Evolutionary conservation across 2,797 vertebrate genomes (phyloP).

Genomic region (Setipinna tenuifilis): DNA sequence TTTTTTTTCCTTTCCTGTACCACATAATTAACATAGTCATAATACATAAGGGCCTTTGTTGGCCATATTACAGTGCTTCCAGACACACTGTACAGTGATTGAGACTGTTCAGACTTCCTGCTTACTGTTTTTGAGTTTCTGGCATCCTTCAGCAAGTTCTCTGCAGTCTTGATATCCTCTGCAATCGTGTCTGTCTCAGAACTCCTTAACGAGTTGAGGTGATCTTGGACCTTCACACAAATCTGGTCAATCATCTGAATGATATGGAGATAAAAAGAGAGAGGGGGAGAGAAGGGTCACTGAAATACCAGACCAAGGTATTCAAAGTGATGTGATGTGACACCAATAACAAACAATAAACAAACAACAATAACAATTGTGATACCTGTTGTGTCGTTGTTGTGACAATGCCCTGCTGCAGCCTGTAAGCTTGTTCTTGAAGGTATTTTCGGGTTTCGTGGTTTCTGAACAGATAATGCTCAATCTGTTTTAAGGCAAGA

Average conservation of each 20-base stretch:
- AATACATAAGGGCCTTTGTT: too few relatives aligned
- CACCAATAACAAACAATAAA: background rate
- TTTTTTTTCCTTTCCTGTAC: too few relatives aligned
- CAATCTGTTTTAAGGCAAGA: slow-evolving; percentile 80
- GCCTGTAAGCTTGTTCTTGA: slow-evolving; percentile 94
- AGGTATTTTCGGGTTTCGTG: slow-evolving; percentile 95
- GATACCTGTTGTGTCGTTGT: slow-evolving; percentile 94
- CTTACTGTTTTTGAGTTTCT: slow-evolving; percentile 97
- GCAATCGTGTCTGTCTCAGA: slow-evolving; percentile 83
- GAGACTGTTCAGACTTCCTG: background rate
- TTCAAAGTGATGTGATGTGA: background rate
- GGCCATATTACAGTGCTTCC: too few relatives aligned
- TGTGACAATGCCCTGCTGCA: slow-evolving; percentile 97
- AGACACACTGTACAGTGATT: background rate
- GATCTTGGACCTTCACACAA: slow-evolving; percentile 97
- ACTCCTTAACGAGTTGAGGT: slow-evolving; percentile 92
- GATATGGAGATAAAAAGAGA: background rate
- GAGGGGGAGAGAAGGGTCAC: slow-evolving; percentile 32
- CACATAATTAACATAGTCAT: too few relatives aligned
- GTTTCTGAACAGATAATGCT: slow-evolving; percentile 95
- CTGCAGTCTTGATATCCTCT: slow-evolving; percentile 90
- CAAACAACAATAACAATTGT: background rate
- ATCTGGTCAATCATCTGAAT: slow-evolving; percentile 95
- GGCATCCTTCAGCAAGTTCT: slow-evolving; percentile 92
- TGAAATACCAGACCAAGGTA: background rate